A percentile compares a stretch with the other conserved stretches of the same genome.
These are phyloP conservation scores for Heteractis magnifica DNA, from an alignment of 92 coral and sea anemone species.

Conservation along the genomic window DNA sequence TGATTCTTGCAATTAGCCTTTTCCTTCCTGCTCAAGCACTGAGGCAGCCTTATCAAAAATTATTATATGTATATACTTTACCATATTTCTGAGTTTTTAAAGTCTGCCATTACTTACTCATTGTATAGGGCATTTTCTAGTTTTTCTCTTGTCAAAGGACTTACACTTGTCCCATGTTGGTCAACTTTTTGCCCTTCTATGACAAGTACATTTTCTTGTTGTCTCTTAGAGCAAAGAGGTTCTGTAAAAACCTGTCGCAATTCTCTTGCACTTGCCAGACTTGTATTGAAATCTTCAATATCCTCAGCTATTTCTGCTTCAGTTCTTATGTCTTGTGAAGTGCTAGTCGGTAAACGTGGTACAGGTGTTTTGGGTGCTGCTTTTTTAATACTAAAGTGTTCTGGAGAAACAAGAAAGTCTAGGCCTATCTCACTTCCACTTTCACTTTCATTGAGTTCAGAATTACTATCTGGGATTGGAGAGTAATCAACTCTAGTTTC, in stretches of 20 bases:
- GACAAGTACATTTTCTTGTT: constrained; percentile 57
- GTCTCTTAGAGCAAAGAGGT: constrained; percentile 57
- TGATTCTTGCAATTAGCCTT: too few species aligned
- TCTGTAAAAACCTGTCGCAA: constrained; percentile 32
- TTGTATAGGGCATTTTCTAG: constrained; percentile 50
- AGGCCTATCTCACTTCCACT: constrained; percentile 5
- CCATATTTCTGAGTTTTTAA: too few species aligned
- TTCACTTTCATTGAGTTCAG: neutral
- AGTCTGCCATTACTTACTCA: constrained; percentile 60
- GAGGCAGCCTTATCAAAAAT: too few species aligned
- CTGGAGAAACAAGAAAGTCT: neutral
- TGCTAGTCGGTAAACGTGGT: neutral
- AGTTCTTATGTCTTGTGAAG: constrained; percentile 47
- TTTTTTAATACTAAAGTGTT: neutral
- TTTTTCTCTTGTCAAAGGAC: constrained; percentile 79
- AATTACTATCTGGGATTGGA: neutral
- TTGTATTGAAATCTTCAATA: constrained; percentile 59
- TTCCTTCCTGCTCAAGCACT: too few species aligned
- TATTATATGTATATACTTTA: too few species aligned
- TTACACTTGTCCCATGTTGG: constrained; percentile 50
- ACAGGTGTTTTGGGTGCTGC: neutral
- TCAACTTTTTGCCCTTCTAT: constrained; percentile 83
- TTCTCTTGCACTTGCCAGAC: constrained; percentile 57
- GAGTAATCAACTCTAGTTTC: neutral
- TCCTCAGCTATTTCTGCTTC: constrained; percentile 75